Base-by-base conservation (phyloP, 2,113 vertebrate species). In the Carassius auratus region DNA sequence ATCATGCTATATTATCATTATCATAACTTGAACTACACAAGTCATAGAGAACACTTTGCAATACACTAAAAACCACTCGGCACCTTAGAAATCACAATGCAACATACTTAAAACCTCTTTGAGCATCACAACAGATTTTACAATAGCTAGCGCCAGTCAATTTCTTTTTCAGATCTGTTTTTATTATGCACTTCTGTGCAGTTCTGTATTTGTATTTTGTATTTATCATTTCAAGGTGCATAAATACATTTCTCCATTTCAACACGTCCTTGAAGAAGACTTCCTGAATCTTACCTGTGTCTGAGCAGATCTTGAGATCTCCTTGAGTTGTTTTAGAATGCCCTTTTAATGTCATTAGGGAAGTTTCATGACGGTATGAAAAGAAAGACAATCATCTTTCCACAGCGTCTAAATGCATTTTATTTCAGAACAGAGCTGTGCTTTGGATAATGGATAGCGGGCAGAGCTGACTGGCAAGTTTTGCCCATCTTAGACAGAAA, bases 391-490 rank as follows among this genome's bases (percentile, higher is more conserved):
- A 76, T 82, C 26, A 52, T 75, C 30, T 81, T 81, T 75, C 68
- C 71, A 26, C 38, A 48, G 42, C 75, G 81, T 71, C 84, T 79
- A 52, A 82, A 48, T 59, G 84, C 59, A 69, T 87, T 82, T 82
- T 66, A 84, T 52, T 71, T 17, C 45, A 42, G 48, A 74, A 61
- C 21, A 42, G 17, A 86, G 61, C 33, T 19, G 42, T 84, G 64
- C 71, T 59, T 69, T 59, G 45, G 38, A 74, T 84, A 17, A 26
- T 50, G 15, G 85, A 86, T 59, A 83, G 38, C 61, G 61, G 64
- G 50, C 48, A 23, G 30, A n/a, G 55, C 59, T 82, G 86, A 87
- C 73, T 86, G 87, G 15, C 85, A 87, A 84, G 23, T 23, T 83
- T 36, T 17, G 38, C 52, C 68, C 10, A 73, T 85, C 83, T 82